Conservation (phyloP, 2,888 invertebrate genomes). For the Morinoia aosen region DNA sequence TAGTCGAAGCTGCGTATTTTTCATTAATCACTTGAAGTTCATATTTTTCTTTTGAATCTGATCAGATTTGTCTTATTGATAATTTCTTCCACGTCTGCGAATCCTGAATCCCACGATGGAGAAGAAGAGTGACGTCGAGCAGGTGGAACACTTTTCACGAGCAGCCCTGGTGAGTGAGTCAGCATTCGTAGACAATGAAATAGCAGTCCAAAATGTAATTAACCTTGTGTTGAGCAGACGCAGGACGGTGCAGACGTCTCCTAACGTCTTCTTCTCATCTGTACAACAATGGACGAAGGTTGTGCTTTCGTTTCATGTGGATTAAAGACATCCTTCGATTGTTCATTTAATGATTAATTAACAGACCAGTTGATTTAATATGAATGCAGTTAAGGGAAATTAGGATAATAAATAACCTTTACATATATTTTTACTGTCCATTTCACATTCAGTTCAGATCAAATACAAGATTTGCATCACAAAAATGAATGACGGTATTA, state of each 20-base stretch:
- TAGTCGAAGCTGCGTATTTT: background rate
- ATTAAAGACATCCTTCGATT: background rate
- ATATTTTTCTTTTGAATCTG: background rate
- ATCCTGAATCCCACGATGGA: background rate
- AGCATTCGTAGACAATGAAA: background rate
- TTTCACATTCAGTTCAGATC: background rate
- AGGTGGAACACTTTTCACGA: background rate
- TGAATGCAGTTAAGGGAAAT: background rate
- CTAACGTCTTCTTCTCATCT: background rate
- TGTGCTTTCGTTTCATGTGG: background rate
- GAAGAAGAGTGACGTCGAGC: background rate
- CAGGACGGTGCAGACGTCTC: background rate
- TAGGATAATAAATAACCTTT: background rate
- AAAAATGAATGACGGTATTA: background rate
- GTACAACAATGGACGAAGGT: background rate
- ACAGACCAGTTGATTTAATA: background rate
- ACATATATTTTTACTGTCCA: background rate
- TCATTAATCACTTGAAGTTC: background rate
- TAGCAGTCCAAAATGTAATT: background rate
- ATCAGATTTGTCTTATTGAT: background rate
- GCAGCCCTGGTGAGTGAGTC: background rate
- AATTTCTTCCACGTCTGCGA: background rate
- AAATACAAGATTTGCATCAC: background rate
- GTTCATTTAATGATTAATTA: background rate
- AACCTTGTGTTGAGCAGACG: background rate